Evolutionary conservation across 1,140 invertebrate genomes (phyloP).

Genomic region (Heterodera carotae): DNA sequence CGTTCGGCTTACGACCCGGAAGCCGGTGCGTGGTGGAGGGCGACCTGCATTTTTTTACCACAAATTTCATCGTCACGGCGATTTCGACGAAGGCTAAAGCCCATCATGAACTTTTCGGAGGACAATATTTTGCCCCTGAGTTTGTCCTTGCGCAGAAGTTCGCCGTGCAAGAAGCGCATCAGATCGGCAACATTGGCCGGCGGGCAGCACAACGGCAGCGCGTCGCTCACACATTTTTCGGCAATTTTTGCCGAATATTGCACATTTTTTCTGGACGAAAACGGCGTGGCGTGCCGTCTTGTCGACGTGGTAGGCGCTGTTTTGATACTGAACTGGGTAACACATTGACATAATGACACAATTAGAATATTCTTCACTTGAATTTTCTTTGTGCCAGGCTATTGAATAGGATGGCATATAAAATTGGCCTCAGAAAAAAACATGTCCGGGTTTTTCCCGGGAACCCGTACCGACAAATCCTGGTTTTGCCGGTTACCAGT

Average conservation of each 20-base stretch:
- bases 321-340: conserved; percentile 2
- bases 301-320: neutral
- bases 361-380: too few relatives aligned
- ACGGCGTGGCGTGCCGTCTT: neutral
- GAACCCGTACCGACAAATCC: too few relatives aligned
- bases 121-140: neutral
- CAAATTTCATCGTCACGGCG: neutral
- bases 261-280: neutral
- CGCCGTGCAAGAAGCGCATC: conserved; percentile 14
- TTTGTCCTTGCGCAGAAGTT: neutral
- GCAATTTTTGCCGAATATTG: neutral
- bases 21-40: too few relatives aligned
- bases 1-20: too few relatives aligned
- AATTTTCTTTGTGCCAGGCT: too few relatives aligned
- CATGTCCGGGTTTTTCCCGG: too few relatives aligned
- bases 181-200: conserved; percentile 12
- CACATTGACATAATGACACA: too few relatives aligned
- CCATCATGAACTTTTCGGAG: conserved; percentile 8
- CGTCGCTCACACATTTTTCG: conserved; percentile 14
- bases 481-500: too few relatives aligned
- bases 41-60: conserved; percentile 4
- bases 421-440: too few relatives aligned
- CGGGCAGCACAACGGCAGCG: conserved; percentile 5
- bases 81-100: neutral
- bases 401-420: too few relatives aligned